These are phyloP conservation scores for Tapirus terrestris DNA, from an alignment of 2,113 vertebrate genomes.

Conservation along the genomic window DNA sequence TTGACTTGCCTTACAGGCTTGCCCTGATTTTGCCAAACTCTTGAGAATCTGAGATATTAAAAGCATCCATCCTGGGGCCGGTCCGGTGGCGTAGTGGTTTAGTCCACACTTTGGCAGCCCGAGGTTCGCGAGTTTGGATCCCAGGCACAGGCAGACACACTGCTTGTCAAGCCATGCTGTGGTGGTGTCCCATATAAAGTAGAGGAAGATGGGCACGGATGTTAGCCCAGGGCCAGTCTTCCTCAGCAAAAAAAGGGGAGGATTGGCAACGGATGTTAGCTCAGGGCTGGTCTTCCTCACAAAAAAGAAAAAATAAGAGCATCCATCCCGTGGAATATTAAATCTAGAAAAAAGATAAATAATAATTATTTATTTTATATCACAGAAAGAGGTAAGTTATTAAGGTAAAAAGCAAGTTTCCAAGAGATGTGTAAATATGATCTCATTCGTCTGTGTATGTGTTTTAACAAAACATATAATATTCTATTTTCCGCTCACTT, in stretches of 20 bases:
- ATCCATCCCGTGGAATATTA: neutral
- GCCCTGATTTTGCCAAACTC: neutral
- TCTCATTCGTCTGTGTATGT: neutral
- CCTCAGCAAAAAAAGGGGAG: no score
- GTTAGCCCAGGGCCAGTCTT: no score
- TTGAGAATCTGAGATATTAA: neutral
- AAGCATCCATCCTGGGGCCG: neutral
- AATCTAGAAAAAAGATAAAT: neutral
- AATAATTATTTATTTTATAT: neutral
- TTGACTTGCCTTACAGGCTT: neutral
- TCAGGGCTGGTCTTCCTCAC: no score
- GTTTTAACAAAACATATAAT: neutral
- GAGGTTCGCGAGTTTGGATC: no score
- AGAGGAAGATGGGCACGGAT: no score
- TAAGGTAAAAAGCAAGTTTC: conserved; percentile 1
- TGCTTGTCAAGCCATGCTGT: no score
- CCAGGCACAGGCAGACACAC: no score
- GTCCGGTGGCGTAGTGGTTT: no score
- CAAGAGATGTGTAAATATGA: neutral
- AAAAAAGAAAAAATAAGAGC: no score
- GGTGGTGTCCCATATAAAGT: no score
- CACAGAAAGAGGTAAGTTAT: neutral
- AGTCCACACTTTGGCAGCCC: no score
- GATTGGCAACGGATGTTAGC: no score
- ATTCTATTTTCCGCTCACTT: neutral